Conservation (phyloP, 1,140 invertebrate species). For the Chrysoperla carnea region DNA sequence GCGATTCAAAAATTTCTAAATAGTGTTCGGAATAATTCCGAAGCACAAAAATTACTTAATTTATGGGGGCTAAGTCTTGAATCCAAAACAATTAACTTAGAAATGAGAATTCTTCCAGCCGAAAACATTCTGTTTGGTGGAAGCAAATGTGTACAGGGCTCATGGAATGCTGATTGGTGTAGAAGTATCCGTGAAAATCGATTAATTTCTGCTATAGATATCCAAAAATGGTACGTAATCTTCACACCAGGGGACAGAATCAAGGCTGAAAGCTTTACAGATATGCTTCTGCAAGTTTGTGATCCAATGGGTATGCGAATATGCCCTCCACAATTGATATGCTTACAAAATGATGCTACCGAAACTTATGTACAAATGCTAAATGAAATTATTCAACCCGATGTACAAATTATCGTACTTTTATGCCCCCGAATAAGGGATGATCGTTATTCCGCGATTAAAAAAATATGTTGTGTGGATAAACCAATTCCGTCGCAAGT, state of each 20-base stretch:
- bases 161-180: conserved; percentile 47
- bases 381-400: conserved; percentile 20
- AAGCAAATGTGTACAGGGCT: conserved; percentile 19
- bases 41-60: conserved; percentile 47
- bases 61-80: conserved; percentile 70
- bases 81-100: conserved; percentile 33
- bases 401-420: conserved; percentile 51
- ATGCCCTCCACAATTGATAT: conserved; percentile 26
- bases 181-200: conserved; percentile 31
- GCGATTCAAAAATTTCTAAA: conserved; percentile 49
- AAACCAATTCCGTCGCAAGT: conserved; percentile 65
- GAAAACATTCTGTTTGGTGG: conserved; percentile 52
- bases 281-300: conserved; percentile 35
- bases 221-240: conserved; percentile 50
- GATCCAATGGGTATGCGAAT: conserved; percentile 49
- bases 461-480: conserved; percentile 73
- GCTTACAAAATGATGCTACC: conserved; percentile 29
- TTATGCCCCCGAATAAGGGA: conserved; percentile 66
- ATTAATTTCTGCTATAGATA: conserved; percentile 34
- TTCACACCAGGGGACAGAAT: conserved; percentile 37
- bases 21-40: conserved; percentile 38
- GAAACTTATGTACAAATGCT: conserved; percentile 36
- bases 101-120: conserved; percentile 41
- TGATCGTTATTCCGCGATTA: conserved; percentile 76
- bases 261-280: conserved; percentile 35